These are phyloP conservation scores for Formica exsecta DNA, from an alignment of 1,140 invertebrate species.

Conservation along the genomic window DNA sequence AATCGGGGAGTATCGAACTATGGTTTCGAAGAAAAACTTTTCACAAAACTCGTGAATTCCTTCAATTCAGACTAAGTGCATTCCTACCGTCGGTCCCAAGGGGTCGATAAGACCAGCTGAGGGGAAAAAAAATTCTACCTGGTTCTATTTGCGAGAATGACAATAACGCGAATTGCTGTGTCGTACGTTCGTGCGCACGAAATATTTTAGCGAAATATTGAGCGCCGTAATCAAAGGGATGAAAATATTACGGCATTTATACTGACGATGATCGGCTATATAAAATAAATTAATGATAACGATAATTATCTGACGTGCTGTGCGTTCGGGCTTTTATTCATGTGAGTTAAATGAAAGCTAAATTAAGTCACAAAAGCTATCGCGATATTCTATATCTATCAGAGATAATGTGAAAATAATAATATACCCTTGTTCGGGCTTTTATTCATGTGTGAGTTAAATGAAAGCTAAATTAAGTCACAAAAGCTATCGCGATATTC, in stretches of 20 bases:
- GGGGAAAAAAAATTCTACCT: not conserved
- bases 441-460: constrained; percentile 30
- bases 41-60: not conserved
- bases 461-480: constrained; percentile 43
- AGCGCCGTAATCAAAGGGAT: not conserved
- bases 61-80: not conserved
- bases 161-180: not conserved
- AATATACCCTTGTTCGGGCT: not conserved
- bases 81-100: not conserved
- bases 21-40: not conserved
- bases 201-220: not conserved
- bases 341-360: constrained; percentile 26
- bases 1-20: not conserved
- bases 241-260: constrained; percentile 7
- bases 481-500: constrained; percentile 22
- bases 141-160: not conserved
- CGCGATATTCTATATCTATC: constrained; percentile 11
- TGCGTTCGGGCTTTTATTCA: constrained; percentile 13
- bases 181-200: not conserved
- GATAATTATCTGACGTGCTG: constrained; percentile 15
- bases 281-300: constrained; percentile 46
- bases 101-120: not conserved
- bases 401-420: constrained; percentile 27
- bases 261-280: constrained; percentile 22
- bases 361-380: constrained; percentile 43